Base-by-base conservation (phyloP, 2,113 vertebrate genomes). In the Otolemur garnettii region DNA sequence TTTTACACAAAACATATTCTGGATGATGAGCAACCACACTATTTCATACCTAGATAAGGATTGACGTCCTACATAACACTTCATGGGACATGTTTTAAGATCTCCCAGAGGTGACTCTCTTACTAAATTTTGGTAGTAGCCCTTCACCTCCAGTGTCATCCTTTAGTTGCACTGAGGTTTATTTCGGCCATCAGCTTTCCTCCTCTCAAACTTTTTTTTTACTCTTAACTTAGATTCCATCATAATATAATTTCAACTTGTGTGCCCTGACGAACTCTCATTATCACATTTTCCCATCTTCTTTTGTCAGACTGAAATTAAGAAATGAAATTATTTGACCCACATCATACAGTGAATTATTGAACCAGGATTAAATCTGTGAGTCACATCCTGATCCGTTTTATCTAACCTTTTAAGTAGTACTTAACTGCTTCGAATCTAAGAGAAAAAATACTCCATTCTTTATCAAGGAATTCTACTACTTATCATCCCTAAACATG, bases 301-400 rank as follows among this genome's bases (percentile, higher is more conserved):
- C 21, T 53, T 66, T 86, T 90, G n/a, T 38, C 59, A 77, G 18
- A 74, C 4, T 81, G 86, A 74, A 80, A 87, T 78, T n/a, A 78
- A 75, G 64, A 87, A 53, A 17, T 87, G 28, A 91, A 82, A 87
- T 33, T 75, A 74, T 66, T 75, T 95, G 33, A 60, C 38, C 57
- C 26, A 45, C 26, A 4, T 24, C 33, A 75, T 8, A 2, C 0
- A 15, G 33, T 87, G 35, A 93, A 28, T 71, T 62, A 62, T 18
- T 81, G 50, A 95, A 72, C 24, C 4, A n/a, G 75, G n/a, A 12
- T 59, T 78, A 91, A 83, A 78, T 71, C n/a, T 72, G 8, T 69
- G 18, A 83, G 11, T 95, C 42, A 55, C 18, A 59, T 83, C 12
- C 30, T 91, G n/a, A 87, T 93, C 30, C 77, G 91, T 59, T 95